These are phyloP conservation scores for Myoxocephalus aenaeus DNA, from an alignment of 2,797 vertebrate species.

Conservation along the genomic window DNA sequence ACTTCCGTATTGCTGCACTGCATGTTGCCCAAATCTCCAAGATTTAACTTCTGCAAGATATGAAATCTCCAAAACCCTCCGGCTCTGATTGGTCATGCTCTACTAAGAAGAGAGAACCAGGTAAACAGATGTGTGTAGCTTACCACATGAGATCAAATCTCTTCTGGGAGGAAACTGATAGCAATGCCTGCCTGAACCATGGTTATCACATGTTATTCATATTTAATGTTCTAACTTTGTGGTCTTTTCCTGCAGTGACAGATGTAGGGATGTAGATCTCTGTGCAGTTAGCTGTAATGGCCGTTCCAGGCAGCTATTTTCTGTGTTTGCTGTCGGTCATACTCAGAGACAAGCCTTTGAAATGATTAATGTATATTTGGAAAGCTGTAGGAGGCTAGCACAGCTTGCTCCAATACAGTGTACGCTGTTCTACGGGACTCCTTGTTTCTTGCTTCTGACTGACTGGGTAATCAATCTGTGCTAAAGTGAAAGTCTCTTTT, in stretches of 20 bases:
- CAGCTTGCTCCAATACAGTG: not conserved
- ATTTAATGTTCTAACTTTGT: not conserved
- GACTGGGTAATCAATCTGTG: conserved; percentile 64
- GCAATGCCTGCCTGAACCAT: conserved; percentile 10
- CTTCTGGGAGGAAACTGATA: conserved; percentile 22
- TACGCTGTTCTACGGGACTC: not conserved
- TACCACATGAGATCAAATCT: conserved; percentile 59
- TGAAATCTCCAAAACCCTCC: conserved; percentile 45
- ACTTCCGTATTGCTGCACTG: not conserved
- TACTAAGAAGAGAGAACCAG: conserved; percentile 48
- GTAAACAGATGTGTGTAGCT: conserved; percentile 53
- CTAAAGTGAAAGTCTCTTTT: conserved; percentile 42
- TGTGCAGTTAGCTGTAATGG: not conserved
- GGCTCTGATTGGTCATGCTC: conserved; percentile 59
- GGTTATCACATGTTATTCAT: conserved; percentile 23
- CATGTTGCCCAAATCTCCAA: conserved; percentile 42
- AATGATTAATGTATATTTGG: conserved; percentile 3
- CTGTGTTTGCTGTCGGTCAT: not conserved
- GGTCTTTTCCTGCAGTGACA: not conserved
- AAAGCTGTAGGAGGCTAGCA: conserved; percentile 11
- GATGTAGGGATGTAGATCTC: not conserved
- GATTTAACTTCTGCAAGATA: conserved; percentile 36
- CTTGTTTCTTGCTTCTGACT: not conserved
- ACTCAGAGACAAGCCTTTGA: not conserved
- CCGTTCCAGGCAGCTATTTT: not conserved